Conservation (phyloP, 2,888 invertebrate species). For the Luffia ferchaultella region DNA sequence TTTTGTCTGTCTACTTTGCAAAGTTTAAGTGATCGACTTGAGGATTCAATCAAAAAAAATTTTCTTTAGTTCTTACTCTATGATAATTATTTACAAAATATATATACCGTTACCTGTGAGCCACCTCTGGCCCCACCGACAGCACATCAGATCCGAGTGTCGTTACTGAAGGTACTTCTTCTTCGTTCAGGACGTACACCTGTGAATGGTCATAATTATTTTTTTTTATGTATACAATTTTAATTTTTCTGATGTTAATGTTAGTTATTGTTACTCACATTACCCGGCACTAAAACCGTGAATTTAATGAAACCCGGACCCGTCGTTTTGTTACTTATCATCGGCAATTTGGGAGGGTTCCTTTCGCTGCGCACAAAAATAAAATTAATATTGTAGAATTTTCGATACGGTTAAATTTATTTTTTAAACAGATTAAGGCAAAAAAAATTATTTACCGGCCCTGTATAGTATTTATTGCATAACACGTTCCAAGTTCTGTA, state of each 20-base stretch:
- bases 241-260: no score
- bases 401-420: no score
- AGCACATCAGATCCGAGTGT: constrained; percentile 72
- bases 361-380: constrained; percentile 32
- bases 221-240: no score
- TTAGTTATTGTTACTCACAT: no score
- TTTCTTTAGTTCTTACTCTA: no score
- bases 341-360: constrained; percentile 49
- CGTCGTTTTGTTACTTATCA: constrained; percentile 70
- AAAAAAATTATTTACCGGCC: constrained; percentile 50
- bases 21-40: no score
- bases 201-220: no score
- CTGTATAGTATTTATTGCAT: constrained; percentile 72
- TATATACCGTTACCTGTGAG: constrained; percentile 43
- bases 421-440: no score
- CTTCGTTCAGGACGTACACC: constrained; percentile 70
- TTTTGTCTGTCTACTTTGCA: no score
- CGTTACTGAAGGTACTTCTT: constrained; percentile 76
- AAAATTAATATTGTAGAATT: no score
- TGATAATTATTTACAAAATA: background rate
- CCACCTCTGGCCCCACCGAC: constrained; percentile 64
- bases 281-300: constrained; percentile 51
- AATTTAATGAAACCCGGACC: constrained; percentile 70
- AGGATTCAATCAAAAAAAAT: no score
- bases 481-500: constrained; percentile 74